Percentiles rank a stretch among this genome's conserved stretches.
These are phyloP conservation scores for Drosophila varians DNA, from an alignment of 1,140 invertebrate genomes.

Conservation along the genomic window DNA sequence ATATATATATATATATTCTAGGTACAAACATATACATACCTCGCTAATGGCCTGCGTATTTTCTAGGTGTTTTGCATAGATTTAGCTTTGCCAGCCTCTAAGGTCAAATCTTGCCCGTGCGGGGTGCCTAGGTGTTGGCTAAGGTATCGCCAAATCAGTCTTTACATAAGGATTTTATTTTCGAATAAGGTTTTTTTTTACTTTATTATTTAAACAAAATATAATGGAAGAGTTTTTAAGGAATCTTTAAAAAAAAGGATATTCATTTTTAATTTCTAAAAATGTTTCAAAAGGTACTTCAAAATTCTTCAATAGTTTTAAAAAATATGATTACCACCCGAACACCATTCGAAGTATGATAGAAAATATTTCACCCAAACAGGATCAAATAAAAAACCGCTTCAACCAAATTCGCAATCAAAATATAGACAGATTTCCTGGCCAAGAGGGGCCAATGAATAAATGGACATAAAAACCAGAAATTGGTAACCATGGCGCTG, in stretches of 20 bases:
- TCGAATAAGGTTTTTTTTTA: background rate
- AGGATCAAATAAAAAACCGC: background rate
- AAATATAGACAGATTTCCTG: slow-evolving; percentile 10
- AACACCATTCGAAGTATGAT: too few relatives aligned
- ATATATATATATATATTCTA: background rate
- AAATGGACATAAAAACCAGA: slow-evolving; percentile 59
- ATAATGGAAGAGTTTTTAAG: too few relatives aligned
- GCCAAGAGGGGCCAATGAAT: slow-evolving; percentile 8
- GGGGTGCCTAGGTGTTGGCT: slow-evolving; percentile 29
- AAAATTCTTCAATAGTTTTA: too few relatives aligned
- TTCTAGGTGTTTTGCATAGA: slow-evolving; percentile 44
- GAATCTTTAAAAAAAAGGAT: too few relatives aligned
- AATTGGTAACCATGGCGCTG: slow-evolving; percentile 58
- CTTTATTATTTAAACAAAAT: background rate
- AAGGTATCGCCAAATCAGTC: slow-evolving; percentile 51
- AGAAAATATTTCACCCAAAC: too few relatives aligned
- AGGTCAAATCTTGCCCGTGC: slow-evolving; percentile 55
- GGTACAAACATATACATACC: background rate
- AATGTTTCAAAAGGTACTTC: too few relatives aligned
- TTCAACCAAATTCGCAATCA: background rate
- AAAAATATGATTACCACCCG: too few relatives aligned
- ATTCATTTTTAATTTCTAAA: too few relatives aligned
- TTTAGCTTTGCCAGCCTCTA: slow-evolving; percentile 42
- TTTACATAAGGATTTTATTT: slow-evolving; percentile 21
- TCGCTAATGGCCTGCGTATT: slow-evolving; percentile 26